These are phyloP conservation scores for Peromyscus leucopus DNA, from an alignment of 2,113 vertebrate genomes.

Conservation along the genomic window DNA sequence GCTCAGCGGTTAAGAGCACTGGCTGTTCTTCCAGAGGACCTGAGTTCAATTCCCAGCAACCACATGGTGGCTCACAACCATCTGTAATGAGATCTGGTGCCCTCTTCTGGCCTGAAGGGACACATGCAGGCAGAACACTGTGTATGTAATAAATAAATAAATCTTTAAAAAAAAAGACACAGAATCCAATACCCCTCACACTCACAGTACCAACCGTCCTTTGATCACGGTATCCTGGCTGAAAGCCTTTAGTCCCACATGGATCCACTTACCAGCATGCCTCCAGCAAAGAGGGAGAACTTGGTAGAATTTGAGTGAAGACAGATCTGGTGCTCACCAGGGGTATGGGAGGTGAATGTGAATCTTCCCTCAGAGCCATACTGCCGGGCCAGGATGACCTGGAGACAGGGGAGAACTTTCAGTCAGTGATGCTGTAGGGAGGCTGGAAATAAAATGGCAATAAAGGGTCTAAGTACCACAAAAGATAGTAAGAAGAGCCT, in stretches of 20 bases:
- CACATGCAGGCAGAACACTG: too few species aligned
- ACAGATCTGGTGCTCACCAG: constrained; percentile 96
- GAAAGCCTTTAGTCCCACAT: neutral
- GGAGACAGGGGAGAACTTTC: constrained; percentile 4
- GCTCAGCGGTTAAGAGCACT: too few species aligned
- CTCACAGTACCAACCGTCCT: neutral
- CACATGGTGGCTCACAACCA: too few species aligned
- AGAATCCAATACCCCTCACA: neutral
- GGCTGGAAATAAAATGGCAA: neutral
- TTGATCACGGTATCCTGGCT: neutral
- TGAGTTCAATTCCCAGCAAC: too few species aligned
- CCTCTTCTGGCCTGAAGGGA: too few species aligned
- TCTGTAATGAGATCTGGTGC: too few species aligned
- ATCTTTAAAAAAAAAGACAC: too few species aligned
- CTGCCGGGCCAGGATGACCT: constrained; percentile 94
- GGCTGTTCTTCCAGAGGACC: too few species aligned
- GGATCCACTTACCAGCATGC: constrained; percentile 92
- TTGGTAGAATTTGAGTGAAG: constrained; percentile 97
- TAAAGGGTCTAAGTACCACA: neutral
- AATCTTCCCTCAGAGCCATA: constrained; percentile 95
- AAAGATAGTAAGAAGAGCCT: neutral
- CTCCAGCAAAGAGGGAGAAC: constrained; percentile 95
- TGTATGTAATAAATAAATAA: too few species aligned
- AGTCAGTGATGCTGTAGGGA: neutral
- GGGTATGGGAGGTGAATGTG: constrained; percentile 94